A percentile compares a stretch with the other conserved stretches of the same genome.
Conservation (phyloP, 2,113 vertebrate species). For the Notothenia rossii region DNA sequence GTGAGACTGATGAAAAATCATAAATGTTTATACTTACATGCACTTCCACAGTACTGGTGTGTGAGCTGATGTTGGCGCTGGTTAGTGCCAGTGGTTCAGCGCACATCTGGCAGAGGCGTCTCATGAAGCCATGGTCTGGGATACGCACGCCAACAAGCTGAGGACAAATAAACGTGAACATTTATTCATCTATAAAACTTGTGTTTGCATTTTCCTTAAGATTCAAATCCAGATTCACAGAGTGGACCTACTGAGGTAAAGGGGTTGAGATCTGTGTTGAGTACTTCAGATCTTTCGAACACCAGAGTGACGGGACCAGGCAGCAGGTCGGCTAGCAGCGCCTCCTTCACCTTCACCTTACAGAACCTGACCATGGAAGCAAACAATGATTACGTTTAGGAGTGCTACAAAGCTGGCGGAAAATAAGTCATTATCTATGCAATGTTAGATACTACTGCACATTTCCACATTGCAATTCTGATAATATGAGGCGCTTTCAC, state of each 20-base stretch:
- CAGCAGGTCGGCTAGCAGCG: conserved; percentile 88
- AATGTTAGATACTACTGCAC: not conserved
- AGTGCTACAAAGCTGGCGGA: not conserved
- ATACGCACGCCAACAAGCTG: conserved; percentile 96
- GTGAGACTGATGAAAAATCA: not conserved
- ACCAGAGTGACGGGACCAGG: conserved; percentile 96
- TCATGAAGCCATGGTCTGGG: conserved; percentile 90
- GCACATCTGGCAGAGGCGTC: conserved; percentile 88
- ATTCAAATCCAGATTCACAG: no score
- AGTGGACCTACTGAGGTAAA: conserved; percentile 90
- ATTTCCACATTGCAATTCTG: not conserved
- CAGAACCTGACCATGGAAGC: conserved; percentile 87
- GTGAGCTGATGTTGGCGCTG: conserved; percentile 93
- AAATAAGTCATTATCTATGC: not conserved
- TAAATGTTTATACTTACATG: conserved; percentile 81
- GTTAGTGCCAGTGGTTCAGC: conserved; percentile 92
- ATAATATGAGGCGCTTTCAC: no score
- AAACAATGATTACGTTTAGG: not conserved
- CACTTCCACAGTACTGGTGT: conserved; percentile 88
- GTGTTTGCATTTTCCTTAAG: not conserved
- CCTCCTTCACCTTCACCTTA: conserved; percentile 86
- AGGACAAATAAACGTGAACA: not conserved
- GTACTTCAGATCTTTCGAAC: conserved; percentile 85
- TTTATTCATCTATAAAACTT: not conserved
- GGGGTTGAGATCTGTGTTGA: conserved; percentile 93